phyloP scores from a whole-genome alignment of 2,888 invertebrate species.

The Mellilla xanthometata region DNA sequence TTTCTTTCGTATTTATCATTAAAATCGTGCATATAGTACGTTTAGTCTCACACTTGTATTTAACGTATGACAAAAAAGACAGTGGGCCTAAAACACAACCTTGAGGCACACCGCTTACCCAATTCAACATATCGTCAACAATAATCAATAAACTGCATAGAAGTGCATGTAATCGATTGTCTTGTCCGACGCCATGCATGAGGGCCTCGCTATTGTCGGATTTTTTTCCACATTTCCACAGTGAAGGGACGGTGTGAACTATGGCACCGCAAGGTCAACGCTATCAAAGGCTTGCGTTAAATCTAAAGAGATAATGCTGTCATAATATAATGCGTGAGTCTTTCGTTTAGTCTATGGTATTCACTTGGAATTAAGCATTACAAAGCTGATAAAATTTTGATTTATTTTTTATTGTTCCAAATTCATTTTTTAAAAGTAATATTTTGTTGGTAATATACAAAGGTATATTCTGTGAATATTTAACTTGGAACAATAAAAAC shows the following conservation, averaged over 20 bases:
- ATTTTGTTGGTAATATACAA: too few relatives aligned
- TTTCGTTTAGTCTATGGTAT: too few relatives aligned
- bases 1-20: too few relatives aligned
- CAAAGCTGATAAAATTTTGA: too few relatives aligned
- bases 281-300: conserved; percentile 68
- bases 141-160: conserved; percentile 76
- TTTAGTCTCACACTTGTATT: too few relatives aligned
- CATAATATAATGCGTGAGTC: conserved; percentile 15
- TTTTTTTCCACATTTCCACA: conserved; percentile 76
- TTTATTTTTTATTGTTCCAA: too few relatives aligned
- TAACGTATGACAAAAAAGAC: conserved; percentile 34
- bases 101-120: conserved; percentile 62
- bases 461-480: too few relatives aligned
- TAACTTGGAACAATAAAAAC: too few relatives aligned
- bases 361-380: too few relatives aligned
- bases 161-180: conserved; percentile 75
- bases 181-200: conserved; percentile 64
- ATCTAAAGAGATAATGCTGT: conserved; percentile 33
- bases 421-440: too few relatives aligned
- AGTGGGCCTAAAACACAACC: conserved; percentile 46
- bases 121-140: conserved; percentile 66
- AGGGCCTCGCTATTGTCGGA: conserved; percentile 69
- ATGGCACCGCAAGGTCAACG: conserved; percentile 69
- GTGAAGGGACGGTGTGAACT: conserved; percentile 81
- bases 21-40: too few relatives aligned